These are phyloP conservation scores for Phalera bucephala DNA, from an alignment of 2,888 invertebrate genomes.

Conservation along the genomic window DNA sequence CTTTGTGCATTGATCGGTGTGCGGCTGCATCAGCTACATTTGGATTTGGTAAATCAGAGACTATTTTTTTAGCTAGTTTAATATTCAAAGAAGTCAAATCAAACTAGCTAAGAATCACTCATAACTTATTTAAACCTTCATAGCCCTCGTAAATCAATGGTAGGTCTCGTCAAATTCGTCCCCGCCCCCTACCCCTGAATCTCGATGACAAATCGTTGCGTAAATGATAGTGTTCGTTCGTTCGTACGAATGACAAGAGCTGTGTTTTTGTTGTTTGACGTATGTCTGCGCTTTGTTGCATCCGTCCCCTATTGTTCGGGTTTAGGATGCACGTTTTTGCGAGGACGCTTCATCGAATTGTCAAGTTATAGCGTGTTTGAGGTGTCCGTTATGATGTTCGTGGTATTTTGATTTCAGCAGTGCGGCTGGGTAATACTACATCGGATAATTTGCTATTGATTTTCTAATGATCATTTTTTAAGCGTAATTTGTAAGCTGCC, in stretches of 20 bases:
- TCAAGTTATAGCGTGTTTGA: conserved; percentile 15
- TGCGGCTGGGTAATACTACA: too few species aligned
- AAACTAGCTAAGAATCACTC: too few species aligned
- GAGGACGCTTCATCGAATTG: conserved; percentile 38
- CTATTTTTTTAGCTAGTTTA: too few species aligned
- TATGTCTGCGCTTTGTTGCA: conserved; percentile 68
- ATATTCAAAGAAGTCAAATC: too few species aligned
- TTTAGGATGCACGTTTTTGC: conserved; percentile 54
- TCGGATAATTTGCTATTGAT: too few species aligned
- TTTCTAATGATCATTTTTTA: too few species aligned
- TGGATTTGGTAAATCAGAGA: too few species aligned
- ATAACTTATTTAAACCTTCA: too few species aligned
- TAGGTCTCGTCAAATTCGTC: conserved; percentile 46
- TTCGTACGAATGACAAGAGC: conserved; percentile 44
- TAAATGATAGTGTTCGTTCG: conserved; percentile 78
- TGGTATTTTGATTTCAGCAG: too few species aligned
- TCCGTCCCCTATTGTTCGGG: conserved; percentile 50
- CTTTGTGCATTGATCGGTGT: too few species aligned
- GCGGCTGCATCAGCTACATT: too few species aligned
- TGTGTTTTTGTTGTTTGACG: conserved; percentile 79
- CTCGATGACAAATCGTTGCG: conserved; percentile 80
- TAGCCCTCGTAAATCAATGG: conserved; percentile 32
- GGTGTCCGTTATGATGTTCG: background rate
- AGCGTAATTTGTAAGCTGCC: too few species aligned
- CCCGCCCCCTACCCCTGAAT: conserved; percentile 55